phyloP scores from a whole-genome alignment of 30 jellyfish, hydroid and myxozoan genomes.

The Cassiopea andromeda region DNA sequence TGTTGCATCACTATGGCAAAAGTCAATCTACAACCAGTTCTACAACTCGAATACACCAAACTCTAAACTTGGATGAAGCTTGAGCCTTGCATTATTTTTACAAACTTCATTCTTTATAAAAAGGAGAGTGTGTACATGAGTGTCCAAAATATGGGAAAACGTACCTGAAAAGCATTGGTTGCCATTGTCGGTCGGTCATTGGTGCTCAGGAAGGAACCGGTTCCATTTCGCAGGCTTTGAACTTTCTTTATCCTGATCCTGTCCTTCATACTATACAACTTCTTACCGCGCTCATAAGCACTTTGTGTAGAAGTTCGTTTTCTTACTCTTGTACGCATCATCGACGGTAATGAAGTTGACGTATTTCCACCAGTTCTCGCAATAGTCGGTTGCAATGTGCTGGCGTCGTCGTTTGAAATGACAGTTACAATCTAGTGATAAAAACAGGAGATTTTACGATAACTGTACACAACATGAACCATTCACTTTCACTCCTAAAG shows the following conservation, averaged over 20 bases:
- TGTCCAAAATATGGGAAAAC: neutral
- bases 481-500: neutral
- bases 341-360: neutral
- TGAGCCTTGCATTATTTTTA: no score
- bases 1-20: no score
- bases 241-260: slow-evolving; percentile 39
- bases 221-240: slow-evolving; percentile 9
- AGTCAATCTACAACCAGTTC: no score
- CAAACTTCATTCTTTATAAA: no score
- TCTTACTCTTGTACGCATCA: slow-evolving; percentile 14
- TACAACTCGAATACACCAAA: no score
- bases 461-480: neutral
- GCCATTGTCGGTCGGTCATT: slow-evolving; percentile 77
- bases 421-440: neutral
- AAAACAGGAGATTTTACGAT: neutral
- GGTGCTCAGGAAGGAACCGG: slow-evolving; percentile 18
- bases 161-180: slow-evolving; percentile 64
- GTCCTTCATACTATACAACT: slow-evolving; percentile 34
- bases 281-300: slow-evolving; percentile 50
- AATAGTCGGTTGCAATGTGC: neutral
- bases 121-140: no score
- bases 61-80: no score
- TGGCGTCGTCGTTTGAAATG: neutral
- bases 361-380: neutral
- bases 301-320: slow-evolving; percentile 22